Percentiles rank a stretch among this genome's conserved stretches.
phyloP scores from a whole-genome alignment of 2,888 invertebrate species.

The Piscicola geometra region DNA sequence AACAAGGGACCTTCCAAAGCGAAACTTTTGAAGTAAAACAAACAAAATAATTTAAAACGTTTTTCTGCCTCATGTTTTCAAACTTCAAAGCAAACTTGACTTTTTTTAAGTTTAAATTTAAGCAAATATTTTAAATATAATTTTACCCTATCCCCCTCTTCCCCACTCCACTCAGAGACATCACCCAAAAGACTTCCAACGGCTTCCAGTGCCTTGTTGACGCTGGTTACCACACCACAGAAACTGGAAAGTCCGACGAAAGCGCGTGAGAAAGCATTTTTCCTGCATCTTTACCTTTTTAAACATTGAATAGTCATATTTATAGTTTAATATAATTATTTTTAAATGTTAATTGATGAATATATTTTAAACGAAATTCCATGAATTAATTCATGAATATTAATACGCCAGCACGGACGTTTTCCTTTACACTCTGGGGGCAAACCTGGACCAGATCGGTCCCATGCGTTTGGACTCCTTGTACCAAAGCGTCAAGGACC shows the following conservation, averaged over 20 bases:
- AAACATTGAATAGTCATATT: background rate
- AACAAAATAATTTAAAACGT: too few relatives aligned
- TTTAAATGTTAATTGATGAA: too few relatives aligned
- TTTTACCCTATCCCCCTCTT: too few relatives aligned
- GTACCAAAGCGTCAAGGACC: background rate
- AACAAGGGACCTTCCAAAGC: background rate
- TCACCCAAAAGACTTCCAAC: background rate
- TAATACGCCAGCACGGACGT: constrained; percentile 32
- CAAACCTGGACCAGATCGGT: background rate
- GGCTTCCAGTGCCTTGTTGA: background rate
- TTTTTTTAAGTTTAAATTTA: background rate
- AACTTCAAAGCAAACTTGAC: background rate
- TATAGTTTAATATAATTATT: background rate
- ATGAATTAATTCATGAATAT: too few relatives aligned
- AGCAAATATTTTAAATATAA: too few relatives aligned
- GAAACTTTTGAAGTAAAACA: background rate
- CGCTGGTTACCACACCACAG: background rate
- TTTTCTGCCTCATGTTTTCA: background rate
- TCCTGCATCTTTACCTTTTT: background rate
- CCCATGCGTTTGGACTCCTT: constrained; percentile 21
- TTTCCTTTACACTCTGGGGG: constrained; percentile 29
- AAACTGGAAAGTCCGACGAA: background rate
- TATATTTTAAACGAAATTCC: too few relatives aligned
- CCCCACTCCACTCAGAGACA: background rate
- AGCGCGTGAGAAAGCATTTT: background rate